Conservation (phyloP, 2,113 vertebrate genomes). For the Salvelinus sp. region DNA sequence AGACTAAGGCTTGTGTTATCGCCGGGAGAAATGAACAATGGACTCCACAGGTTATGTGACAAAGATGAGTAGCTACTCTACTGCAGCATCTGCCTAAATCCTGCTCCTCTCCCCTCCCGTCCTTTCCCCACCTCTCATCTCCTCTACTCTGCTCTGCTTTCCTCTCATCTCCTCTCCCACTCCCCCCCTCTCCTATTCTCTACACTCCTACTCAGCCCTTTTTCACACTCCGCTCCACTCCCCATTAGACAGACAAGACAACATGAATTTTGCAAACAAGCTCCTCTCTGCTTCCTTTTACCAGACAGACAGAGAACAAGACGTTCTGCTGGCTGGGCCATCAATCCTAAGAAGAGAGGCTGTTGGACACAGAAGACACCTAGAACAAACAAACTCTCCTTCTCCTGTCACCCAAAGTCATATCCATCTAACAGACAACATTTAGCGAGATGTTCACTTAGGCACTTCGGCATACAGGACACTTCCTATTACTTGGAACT, state of each 20-base stretch:
- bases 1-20: too few species aligned
- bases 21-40: too few species aligned
- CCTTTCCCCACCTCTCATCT: not conserved
- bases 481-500: not conserved
- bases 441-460: not conserved
- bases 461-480: not conserved
- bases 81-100: too few species aligned
- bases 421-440: not conserved
- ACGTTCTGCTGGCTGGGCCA: not conserved
- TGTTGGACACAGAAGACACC: not conserved
- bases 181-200: not conserved
- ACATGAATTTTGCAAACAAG: slow-evolving; percentile 16
- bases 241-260: not conserved
- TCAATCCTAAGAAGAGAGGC: not conserved
- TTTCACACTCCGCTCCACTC: not conserved
- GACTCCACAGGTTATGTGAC: too few species aligned
- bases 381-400: not conserved
- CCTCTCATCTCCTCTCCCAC: not conserved
- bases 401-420: not conserved
- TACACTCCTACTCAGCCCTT: not conserved
- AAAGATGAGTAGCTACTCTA: too few species aligned
- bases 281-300: not conserved
- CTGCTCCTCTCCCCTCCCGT: too few species aligned
- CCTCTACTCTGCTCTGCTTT: not conserved
- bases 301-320: slow-evolving; percentile 1